phyloP scores from a whole-genome alignment of 2,797 vertebrate genomes.

The Aythya fuligula region DNA sequence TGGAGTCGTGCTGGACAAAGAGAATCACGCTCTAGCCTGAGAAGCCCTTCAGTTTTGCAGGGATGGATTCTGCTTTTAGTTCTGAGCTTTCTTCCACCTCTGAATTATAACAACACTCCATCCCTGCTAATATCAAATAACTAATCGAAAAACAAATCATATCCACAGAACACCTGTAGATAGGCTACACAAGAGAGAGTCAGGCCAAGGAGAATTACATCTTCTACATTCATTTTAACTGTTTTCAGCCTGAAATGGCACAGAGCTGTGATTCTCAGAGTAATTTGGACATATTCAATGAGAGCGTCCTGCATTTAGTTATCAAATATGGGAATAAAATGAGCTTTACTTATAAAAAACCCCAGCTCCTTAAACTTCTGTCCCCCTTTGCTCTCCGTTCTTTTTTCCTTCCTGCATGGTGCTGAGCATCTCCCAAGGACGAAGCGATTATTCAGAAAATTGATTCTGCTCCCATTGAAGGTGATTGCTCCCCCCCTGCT shows the following conservation, averaged over 20 bases:
- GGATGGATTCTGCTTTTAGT: not conserved
- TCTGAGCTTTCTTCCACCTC: not conserved
- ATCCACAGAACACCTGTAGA: not conserved
- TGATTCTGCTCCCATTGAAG: constrained; percentile 39
- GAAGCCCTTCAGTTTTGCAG: not conserved
- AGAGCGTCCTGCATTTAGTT: not conserved
- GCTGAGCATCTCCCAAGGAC: constrained; percentile 39
- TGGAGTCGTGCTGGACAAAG: not conserved
- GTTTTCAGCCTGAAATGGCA: not conserved
- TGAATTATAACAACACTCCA: not conserved
- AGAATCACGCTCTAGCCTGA: accelerated
- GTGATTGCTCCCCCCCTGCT: constrained; percentile 59
- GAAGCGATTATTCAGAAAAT: constrained; percentile 25
- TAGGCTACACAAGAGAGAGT: not conserved
- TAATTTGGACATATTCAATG: not conserved
- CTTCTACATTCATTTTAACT: not conserved
- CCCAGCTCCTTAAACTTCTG: not conserved
- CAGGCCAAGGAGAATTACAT: not conserved
- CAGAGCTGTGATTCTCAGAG: not conserved
- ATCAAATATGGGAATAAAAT: not conserved
- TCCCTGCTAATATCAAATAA: not conserved
- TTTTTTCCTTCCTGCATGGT: not conserved
- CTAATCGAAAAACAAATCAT: not conserved
- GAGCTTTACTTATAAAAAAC: not conserved
- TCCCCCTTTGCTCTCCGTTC: not conserved